Evolutionary conservation across 2,888 invertebrate species (phyloP), one percentile per base, ranked within the genome.

Genomic region (Scaeva pyrastri): DNA sequence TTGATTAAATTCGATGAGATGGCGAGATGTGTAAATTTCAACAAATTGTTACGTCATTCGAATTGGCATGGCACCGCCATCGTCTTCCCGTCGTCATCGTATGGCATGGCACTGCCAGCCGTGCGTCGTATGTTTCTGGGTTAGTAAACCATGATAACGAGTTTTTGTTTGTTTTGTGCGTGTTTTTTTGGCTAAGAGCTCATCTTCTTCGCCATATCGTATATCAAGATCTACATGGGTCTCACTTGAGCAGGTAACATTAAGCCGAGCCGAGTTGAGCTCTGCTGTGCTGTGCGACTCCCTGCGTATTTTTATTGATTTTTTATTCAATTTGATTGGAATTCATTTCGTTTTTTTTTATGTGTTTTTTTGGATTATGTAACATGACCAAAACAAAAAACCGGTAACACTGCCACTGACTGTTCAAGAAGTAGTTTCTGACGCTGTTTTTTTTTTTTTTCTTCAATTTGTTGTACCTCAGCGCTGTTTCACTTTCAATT

Each of bases 131-230:
- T 1, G 48, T 85, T 85, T 85, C 81, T 85, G 85, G 85, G 85
- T 85, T 85, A 85, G 81, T 85, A 73, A 85, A 81, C 76, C 85
- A 85, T 70, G 68, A 36, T n/a, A 39, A 85, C 81, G 56, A 72
- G 85, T 85, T 85, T 72, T 52, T 58, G n/a, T 48, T 12, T 64
- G 5, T 45, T 48, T 23, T 62, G 45, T 14, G 41, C 41, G 1
- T 43, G 21, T 8, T 74, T 50, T 31, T 31, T 31, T 31, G 31
- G n/a, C n/a, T n/a, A 48, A 45, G 19, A 75, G 31, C 64, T 80
- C 75, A 76, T 81, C 85, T 72, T 81, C 56, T 0, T 12, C 52
- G 12, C 8, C 23, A 19, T 48, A 48, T 31, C 7, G 12, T 50
- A 41, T 16, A 68, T 55, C 21, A 41, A 45, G 7, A 36, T 12